phyloP scores from a whole-genome alignment of 2,113 vertebrate species.

The Synchiropus splendidus region DNA sequence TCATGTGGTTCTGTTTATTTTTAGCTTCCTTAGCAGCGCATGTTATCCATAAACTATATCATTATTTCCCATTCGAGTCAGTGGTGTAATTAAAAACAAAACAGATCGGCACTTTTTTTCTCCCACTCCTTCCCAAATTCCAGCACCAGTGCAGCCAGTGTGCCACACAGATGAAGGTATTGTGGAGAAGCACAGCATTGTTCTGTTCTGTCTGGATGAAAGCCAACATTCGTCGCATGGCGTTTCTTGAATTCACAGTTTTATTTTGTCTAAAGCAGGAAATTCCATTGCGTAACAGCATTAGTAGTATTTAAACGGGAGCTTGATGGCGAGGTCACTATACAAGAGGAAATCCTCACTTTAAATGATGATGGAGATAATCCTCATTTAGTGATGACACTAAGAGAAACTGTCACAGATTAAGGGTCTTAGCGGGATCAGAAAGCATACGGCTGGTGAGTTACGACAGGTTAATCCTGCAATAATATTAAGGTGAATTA shows the following conservation, averaged over 20 bases:
- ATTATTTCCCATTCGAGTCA: conserved; percentile 29
- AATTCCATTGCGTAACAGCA: conserved; percentile 59
- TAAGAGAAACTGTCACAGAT: conserved; percentile 29
- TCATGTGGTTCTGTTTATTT: conserved; percentile 54
- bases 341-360: conserved; percentile 45
- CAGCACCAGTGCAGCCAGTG: conserved; percentile 11
- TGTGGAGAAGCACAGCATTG: conserved; percentile 49
- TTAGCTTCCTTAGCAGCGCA: conserved; percentile 45
- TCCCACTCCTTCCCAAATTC: conserved; percentile 22
- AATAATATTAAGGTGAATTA: conserved; percentile 15
- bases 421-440: conserved; percentile 26
- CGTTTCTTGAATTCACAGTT: conserved; percentile 43
- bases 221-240: conserved; percentile 44
- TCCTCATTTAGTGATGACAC: conserved; percentile 37
- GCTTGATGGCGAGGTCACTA: conserved; percentile 31
- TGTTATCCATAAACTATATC: conserved; percentile 47
- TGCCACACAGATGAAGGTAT: conserved; percentile 41
- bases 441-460: conserved; percentile 26
- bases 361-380: conserved; percentile 38
- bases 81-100: conserved; percentile 40
- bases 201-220: conserved; percentile 50
- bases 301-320: conserved; percentile 50
- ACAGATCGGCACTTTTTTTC: conserved; percentile 14
- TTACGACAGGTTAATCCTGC: conserved; percentile 22
- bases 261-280: conserved; percentile 55